A percentile compares a stretch with the other conserved stretches of the same genome.
Evolutionary conservation across 1,140 invertebrate species (phyloP).

Genomic region (Ylistrum balloti): DNA sequence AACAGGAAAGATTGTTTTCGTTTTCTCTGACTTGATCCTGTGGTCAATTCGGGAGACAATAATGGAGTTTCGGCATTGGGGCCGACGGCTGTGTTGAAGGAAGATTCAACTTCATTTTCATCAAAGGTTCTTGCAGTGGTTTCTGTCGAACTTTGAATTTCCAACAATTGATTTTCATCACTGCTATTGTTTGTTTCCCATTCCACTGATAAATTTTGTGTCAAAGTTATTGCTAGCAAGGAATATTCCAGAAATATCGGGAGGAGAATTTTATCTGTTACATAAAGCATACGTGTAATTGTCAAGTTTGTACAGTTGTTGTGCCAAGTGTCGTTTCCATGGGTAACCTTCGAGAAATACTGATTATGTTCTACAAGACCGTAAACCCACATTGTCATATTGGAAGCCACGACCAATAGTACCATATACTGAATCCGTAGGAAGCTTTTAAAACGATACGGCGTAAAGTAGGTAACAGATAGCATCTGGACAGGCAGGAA

Average conservation of each 20-base stretch:
- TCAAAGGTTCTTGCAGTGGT: neutral
- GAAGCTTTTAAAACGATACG: neutral
- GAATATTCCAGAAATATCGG: slow-evolving; percentile 20
- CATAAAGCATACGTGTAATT: neutral
- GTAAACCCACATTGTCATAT: neutral
- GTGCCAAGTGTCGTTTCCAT: neutral
- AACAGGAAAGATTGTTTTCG: neutral
- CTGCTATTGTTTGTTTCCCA: neutral
- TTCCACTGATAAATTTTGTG: neutral
- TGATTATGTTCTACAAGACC: neutral
- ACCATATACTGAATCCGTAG: neutral
- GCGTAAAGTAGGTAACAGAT: neutral
- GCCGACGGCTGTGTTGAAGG: neutral
- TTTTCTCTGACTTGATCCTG: neutral
- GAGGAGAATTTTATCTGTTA: neutral
- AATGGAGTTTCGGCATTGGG: neutral
- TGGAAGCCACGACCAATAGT: neutral
- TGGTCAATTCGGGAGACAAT: neutral
- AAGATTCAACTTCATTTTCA: too few relatives aligned
- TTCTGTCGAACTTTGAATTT: neutral
- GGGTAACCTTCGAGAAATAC: neutral
- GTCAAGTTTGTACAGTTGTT: neutral
- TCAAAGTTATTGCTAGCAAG: neutral
- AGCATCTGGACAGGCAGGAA: neutral
- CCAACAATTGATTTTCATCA: neutral